Conservation (phyloP, 2,888 invertebrate species). For the Epirrhoe alternata region DNA sequence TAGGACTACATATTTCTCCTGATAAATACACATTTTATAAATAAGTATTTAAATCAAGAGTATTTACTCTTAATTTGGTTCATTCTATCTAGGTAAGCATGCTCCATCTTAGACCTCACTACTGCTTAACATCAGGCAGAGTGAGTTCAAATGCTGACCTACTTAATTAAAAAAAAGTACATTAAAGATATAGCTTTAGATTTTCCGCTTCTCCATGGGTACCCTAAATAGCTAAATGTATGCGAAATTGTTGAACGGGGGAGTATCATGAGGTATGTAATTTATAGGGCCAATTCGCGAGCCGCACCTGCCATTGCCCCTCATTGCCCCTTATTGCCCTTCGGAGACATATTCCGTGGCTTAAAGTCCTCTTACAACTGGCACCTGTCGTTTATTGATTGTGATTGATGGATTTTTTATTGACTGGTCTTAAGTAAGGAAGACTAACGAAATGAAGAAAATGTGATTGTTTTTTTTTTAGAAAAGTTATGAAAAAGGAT, state of each 20-base stretch:
- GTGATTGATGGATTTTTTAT: conserved; percentile 7
- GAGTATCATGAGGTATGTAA: conserved; percentile 67
- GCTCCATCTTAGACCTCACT: too few relatives aligned
- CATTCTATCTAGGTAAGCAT: too few relatives aligned
- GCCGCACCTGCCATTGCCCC: conserved; percentile 60
- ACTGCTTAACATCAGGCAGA: too few relatives aligned
- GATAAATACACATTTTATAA: too few relatives aligned
- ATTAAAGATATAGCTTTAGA: too few relatives aligned
- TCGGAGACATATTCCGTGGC: conserved; percentile 49
- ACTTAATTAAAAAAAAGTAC: too few relatives aligned
- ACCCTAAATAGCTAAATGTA: conserved; percentile 50
- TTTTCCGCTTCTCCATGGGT: background rate
- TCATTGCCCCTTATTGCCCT: conserved; percentile 36
- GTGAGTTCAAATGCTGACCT: too few relatives aligned
- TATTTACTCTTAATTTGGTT: too few relatives aligned
- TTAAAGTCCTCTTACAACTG: conserved; percentile 28
- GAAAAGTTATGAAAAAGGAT: too few relatives aligned
- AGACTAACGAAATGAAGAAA: background rate
- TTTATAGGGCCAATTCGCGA: conserved; percentile 66
- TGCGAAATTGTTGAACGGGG: conserved; percentile 65
- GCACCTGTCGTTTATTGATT: conserved; percentile 34
- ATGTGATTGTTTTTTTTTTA: too few relatives aligned
- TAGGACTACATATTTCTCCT: too few relatives aligned
- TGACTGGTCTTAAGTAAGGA: background rate
- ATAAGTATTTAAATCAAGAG: too few relatives aligned